phyloP scores from a whole-genome alignment of 1,140 invertebrate genomes.

The Metaphire vulgaris region DNA sequence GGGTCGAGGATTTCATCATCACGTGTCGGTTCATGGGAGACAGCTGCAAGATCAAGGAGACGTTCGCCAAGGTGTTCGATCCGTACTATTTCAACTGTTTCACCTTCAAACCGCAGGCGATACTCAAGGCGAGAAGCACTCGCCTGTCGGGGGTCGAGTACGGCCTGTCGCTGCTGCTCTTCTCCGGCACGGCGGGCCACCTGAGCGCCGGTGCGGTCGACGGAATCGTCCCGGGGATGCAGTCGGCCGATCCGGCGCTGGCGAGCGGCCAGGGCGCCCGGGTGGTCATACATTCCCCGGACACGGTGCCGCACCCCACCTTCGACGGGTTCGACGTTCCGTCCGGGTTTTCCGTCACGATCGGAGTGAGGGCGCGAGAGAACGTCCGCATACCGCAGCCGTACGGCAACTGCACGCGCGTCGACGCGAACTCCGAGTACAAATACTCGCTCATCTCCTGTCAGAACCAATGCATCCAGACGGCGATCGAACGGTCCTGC shows the following conservation, averaged over 20 bases:
- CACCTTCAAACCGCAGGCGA: slow-evolving; percentile 20
- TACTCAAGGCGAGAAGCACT: slow-evolving; percentile 11
- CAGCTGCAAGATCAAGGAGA: slow-evolving; percentile 18
- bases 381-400: slow-evolving; percentile 23
- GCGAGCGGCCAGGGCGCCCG: slow-evolving; percentile 26
- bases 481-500: slow-evolving; percentile 16
- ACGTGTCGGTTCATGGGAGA: slow-evolving; percentile 28
- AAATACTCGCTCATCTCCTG: slow-evolving; percentile 23
- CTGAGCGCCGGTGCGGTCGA: not conserved
- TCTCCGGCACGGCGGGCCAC: slow-evolving; percentile 7
- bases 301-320: slow-evolving; percentile 26
- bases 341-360: slow-evolving; percentile 26
- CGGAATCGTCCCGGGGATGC: slow-evolving; percentile 10
- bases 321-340: slow-evolving; percentile 24
- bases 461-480: slow-evolving; percentile 29
- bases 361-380: slow-evolving; percentile 23
- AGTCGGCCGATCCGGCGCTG: slow-evolving; percentile 24
- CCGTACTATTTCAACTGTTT: slow-evolving; percentile 29
- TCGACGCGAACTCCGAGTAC: not conserved
- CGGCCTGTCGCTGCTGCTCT: slow-evolving; percentile 25
- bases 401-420: slow-evolving; percentile 24
- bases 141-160: slow-evolving; percentile 25
- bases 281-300: slow-evolving; percentile 24
- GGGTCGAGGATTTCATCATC: slow-evolving; percentile 21
- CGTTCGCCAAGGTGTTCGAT: slow-evolving; percentile 23